Evolutionary conservation across 2,888 invertebrate genomes (phyloP), one percentile per base, ranked within the genome.

Genomic region (Epirrhoe tristata): DNA sequence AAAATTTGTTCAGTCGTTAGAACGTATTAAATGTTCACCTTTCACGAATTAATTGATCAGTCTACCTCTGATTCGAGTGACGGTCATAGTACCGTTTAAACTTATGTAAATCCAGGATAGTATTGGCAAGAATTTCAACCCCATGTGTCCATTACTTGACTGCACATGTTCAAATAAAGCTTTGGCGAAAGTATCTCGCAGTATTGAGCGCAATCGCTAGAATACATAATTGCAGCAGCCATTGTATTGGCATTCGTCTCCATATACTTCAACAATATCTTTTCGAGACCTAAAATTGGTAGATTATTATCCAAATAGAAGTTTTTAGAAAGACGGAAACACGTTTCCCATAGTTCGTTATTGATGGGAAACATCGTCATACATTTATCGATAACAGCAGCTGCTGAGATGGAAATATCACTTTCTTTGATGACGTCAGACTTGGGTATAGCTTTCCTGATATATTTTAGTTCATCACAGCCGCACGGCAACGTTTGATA

Each of bases 251-350:
- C 88, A 61, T 93, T 84, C 0, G 90, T 87, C 67, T 94, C 90
- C 89, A 95, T 94, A 63, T 94, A 94, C 68, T 95, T 94, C 14
- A 93, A 81, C 61, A 95, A 85, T 4, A 95, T 89, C 4, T 83
- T 84, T 81, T 95, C 95, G 68, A 95, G 83, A 60, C 91, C 92
- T 8, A 88, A 83, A 66, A 95, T 88, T 14, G 81, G 82, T 68
- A 93, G 77, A 69, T 87, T 75, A 70, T 93, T 91, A 7, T 89
- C 85, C 46, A 93, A 70, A 71, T 85, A 93, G 74, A 87, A 93
- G 73, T 91, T 83, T 70, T 90, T 93, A 0, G 92, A 83, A 0
- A 85, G 73, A 31, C 89, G 81, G 77, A 93, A 91, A 70, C 91
- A 93, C 3, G 81, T 80, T 66, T 93, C 92, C 93, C 93, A 93